Evolutionary conservation across 2,888 invertebrate species (phyloP).

Genomic region (Nomada ferruginata): DNA sequence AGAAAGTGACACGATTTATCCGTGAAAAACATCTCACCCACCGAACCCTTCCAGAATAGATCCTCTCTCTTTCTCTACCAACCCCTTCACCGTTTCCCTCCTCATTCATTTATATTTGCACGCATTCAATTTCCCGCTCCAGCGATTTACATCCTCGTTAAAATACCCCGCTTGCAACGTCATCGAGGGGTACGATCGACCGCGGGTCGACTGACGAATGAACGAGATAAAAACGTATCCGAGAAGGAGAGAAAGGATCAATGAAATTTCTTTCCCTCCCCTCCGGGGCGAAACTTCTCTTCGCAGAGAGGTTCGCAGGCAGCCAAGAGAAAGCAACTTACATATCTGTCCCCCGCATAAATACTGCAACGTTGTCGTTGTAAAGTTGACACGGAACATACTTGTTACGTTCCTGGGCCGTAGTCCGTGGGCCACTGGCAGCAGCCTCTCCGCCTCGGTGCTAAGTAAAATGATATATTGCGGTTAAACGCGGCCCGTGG

Average conservation of each 20-base stretch:
- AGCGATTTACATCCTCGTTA: slow-evolving; percentile 43
- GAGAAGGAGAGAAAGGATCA: too few relatives aligned
- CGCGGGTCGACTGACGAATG: not conserved
- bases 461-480: slow-evolving; percentile 75
- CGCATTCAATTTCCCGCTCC: slow-evolving; percentile 12
- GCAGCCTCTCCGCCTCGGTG: slow-evolving; percentile 55
- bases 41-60: not conserved
- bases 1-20: too few relatives aligned
- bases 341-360: slow-evolving; percentile 49
- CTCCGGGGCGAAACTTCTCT: not conserved
- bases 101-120: not conserved
- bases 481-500: slow-evolving; percentile 69
- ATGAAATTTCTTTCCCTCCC: slow-evolving; percentile 30
- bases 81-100: not conserved
- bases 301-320: slow-evolving; percentile 1
- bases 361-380: slow-evolving; percentile 52
- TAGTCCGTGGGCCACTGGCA: slow-evolving; percentile 45
- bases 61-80: not conserved
- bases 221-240: not conserved
- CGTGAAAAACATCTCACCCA: too few relatives aligned
- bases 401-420: slow-evolving; percentile 59
- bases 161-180: slow-evolving; percentile 33
- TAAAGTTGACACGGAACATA: slow-evolving; percentile 63
- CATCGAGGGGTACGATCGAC: not conserved
- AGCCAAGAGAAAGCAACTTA: slow-evolving; percentile 37